These are phyloP conservation scores for Epizoanthus rinbou DNA, from an alignment of 92 coral and sea anemone genomes.

Conservation along the genomic window DNA sequence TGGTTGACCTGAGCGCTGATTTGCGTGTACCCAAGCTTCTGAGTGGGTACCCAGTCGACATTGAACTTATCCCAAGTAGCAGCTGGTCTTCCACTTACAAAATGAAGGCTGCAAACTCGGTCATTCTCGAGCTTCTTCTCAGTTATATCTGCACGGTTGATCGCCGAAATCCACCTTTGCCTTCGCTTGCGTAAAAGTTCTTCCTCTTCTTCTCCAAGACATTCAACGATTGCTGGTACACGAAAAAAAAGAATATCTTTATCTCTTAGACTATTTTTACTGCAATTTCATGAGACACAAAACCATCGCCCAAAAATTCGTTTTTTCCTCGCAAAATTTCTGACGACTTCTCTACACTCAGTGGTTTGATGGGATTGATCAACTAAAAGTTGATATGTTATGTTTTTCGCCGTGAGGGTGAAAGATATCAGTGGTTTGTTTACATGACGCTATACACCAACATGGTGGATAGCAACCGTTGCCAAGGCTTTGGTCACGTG, in stretches of 20 bases:
- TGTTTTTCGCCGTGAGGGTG: too few species aligned
- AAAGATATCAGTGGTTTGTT: not conserved
- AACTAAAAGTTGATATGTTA: too few species aligned
- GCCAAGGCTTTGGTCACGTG: constrained; percentile 36
- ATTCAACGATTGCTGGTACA: not conserved
- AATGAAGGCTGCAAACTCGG: constrained; percentile 50
- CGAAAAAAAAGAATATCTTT: not conserved
- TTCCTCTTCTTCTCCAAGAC: not conserved
- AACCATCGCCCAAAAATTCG: not conserved
- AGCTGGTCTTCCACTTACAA: constrained; percentile 53
- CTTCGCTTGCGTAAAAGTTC: not conserved
- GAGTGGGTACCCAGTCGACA: constrained; percentile 45
- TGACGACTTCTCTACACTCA: not conserved
- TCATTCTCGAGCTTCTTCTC: constrained; percentile 46
- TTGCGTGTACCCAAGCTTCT: constrained; percentile 13
- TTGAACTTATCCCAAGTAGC: constrained; percentile 33
- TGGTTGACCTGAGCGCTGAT: not conserved
- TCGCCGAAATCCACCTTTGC: too few species aligned
- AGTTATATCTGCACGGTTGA: constrained; percentile 27
- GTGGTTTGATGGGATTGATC: too few species aligned
- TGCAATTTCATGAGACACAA: not conserved
- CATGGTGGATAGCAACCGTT: constrained; percentile 41
- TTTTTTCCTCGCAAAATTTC: not conserved
- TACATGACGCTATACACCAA: constrained; percentile 21
- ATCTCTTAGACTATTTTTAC: constrained; percentile 2